These are phyloP conservation scores for Crepidodera aurea DNA, from an alignment of 2,888 invertebrate genomes.

Conservation along the genomic window DNA sequence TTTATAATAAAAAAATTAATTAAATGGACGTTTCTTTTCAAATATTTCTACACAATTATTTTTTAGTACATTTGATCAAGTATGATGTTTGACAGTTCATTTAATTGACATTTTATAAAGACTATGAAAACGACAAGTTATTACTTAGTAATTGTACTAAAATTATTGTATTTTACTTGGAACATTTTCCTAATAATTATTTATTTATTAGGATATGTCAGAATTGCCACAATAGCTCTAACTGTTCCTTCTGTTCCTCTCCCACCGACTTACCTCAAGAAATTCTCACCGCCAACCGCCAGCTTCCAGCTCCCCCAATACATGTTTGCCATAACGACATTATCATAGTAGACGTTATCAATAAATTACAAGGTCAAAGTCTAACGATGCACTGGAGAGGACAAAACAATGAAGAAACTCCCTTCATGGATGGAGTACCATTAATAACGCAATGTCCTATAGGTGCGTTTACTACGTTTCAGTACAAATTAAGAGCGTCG, in stretches of 20 bases:
- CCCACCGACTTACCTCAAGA: constrained; percentile 71
- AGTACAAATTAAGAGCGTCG: constrained; percentile 75
- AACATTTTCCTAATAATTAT: no score
- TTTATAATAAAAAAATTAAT: background rate
- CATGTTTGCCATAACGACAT: constrained; percentile 78
- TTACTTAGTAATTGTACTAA: no score
- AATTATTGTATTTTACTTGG: no score
- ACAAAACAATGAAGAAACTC: constrained; percentile 72
- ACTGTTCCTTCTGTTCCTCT: constrained; percentile 71
- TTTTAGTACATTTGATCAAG: no score
- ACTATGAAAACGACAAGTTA: no score
- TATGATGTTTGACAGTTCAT: no score
- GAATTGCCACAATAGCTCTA: constrained; percentile 69
- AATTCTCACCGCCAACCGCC: constrained; percentile 73
- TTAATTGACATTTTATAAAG: no score
- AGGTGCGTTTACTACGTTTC: constrained; percentile 71
- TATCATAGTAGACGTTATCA: constrained; percentile 76
- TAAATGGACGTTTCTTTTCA: background rate
- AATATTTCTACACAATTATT: no score
- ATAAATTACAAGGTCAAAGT: constrained; percentile 73
- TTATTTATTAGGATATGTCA: constrained; percentile 69
- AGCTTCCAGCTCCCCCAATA: constrained; percentile 70
- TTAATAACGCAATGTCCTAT: constrained; percentile 82
- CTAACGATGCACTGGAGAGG: constrained; percentile 83
- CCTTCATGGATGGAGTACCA: constrained; percentile 80